Conservation (phyloP, 2,113 vertebrate genomes). For the Grantiella picta region DNA sequence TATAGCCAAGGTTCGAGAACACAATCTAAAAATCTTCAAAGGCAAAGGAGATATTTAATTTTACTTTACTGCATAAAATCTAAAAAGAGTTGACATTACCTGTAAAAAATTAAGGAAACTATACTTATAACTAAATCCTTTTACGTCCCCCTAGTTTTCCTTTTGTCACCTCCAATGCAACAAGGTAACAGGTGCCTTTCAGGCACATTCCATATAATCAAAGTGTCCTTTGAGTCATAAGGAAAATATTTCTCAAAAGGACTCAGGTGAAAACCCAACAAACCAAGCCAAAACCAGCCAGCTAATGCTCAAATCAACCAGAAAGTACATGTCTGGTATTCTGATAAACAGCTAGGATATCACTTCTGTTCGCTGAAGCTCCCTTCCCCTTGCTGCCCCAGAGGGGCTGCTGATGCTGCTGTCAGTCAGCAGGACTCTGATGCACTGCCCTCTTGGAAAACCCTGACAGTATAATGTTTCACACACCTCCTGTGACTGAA, state of each 20-base stretch:
- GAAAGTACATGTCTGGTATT: not conserved
- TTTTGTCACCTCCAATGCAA: not conserved
- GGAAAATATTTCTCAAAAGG: not conserved
- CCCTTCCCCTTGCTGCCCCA: not conserved
- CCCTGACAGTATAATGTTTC: not conserved
- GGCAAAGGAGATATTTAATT: not conserved
- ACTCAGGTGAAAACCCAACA: not conserved
- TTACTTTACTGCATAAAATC: not conserved
- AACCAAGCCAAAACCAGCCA: not conserved
- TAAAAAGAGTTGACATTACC: not conserved
- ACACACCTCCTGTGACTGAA: not conserved
- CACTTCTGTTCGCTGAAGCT: not conserved
- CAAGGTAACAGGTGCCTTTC: not conserved
- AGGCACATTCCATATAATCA: not conserved
- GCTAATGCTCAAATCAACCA: not conserved
- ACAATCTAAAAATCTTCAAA: not conserved
- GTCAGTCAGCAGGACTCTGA: not conserved
- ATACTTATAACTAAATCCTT: not conserved
- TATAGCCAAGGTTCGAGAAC: not conserved
- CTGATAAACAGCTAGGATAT: not conserved
- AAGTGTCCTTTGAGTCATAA: not conserved
- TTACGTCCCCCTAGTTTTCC: not conserved
- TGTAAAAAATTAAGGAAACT: not conserved
- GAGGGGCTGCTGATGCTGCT: not conserved
- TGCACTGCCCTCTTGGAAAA: not conserved